Evolutionary conservation across 2,113 vertebrate genomes (phyloP).

Genomic region (Petaurus breviceps): DNA sequence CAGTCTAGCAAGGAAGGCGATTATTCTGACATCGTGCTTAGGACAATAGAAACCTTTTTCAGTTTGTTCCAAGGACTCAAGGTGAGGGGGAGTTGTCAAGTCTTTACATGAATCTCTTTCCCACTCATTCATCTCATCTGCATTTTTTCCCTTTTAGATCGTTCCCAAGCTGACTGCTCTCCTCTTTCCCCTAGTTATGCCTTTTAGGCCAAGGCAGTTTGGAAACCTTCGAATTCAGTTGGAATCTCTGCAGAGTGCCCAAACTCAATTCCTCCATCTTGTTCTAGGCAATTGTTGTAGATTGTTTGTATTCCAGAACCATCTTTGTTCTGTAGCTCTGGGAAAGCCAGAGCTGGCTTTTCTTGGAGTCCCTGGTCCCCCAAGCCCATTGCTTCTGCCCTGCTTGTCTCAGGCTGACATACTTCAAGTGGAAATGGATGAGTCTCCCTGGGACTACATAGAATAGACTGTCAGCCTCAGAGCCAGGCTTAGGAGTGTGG

Average conservation of each 20-base stretch:
- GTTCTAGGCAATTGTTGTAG: background rate
- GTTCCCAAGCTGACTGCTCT: background rate
- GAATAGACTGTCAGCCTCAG: background rate
- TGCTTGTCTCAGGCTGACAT: background rate
- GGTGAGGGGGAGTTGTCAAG: background rate
- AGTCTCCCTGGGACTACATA: conserved; percentile 2
- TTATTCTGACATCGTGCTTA: background rate
- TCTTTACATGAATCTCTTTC: background rate
- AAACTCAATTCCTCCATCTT: background rate
- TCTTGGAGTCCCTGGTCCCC: background rate
- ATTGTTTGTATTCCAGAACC: background rate
- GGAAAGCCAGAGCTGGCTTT: background rate
- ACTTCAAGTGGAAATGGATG: background rate
- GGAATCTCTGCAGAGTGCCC: background rate
- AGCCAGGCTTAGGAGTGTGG: conserved; percentile 12
- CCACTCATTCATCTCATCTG: background rate
- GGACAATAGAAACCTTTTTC: background rate
- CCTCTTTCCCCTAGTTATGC: background rate
- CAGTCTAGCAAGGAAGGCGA: background rate
- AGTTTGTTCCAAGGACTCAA: background rate
- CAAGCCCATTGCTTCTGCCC: background rate
- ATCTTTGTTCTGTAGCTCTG: background rate
- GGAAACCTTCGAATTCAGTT: background rate
- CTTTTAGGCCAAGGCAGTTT: background rate
- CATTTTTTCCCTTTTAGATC: background rate